Percentiles rank a stretch among this genome's conserved stretches.
Conservation (phyloP, 2,888 invertebrate species). For the Torymus aiolomorphi region DNA sequence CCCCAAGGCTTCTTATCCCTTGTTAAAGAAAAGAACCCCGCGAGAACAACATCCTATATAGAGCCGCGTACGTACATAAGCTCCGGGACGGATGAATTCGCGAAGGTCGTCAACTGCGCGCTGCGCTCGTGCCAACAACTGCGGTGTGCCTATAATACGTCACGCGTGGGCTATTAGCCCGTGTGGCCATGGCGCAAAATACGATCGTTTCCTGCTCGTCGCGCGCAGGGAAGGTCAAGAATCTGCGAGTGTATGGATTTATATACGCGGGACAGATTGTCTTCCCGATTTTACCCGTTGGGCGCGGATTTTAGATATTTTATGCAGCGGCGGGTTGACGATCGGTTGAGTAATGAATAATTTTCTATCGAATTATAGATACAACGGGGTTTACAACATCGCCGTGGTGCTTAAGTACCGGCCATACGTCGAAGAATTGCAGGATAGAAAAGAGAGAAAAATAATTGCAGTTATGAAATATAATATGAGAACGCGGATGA, state of each 20-base stretch:
- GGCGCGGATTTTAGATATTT: not conserved
- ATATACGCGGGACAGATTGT: not conserved
- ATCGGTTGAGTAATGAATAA: conserved; percentile 35
- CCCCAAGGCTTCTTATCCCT: conserved; percentile 6
- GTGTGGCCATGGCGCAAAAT: too few species aligned
- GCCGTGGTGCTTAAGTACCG: conserved; percentile 10
- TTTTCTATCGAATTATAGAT: conserved; percentile 32
- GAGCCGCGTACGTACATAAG: too few species aligned
- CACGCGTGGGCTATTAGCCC: not conserved
- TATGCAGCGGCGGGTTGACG: too few species aligned
- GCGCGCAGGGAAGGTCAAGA: conserved; percentile 13
- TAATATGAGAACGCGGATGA: conserved; percentile 1
- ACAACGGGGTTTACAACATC: too few species aligned
- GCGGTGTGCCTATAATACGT: not conserved
- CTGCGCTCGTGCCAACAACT: too few species aligned
- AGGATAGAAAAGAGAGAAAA: not conserved
- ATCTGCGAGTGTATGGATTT: not conserved
- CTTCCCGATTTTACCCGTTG: not conserved
- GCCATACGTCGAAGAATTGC: not conserved
- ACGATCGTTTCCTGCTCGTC: not conserved
- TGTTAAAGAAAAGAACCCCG: not conserved
- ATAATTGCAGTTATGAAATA: conserved; percentile 28
- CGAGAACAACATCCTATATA: not conserved
- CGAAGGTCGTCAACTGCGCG: too few species aligned
- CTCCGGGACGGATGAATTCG: too few species aligned